These are phyloP conservation scores for Galerucella pusilla DNA, from an alignment of 2,888 invertebrate species.

Conservation along the genomic window DNA sequence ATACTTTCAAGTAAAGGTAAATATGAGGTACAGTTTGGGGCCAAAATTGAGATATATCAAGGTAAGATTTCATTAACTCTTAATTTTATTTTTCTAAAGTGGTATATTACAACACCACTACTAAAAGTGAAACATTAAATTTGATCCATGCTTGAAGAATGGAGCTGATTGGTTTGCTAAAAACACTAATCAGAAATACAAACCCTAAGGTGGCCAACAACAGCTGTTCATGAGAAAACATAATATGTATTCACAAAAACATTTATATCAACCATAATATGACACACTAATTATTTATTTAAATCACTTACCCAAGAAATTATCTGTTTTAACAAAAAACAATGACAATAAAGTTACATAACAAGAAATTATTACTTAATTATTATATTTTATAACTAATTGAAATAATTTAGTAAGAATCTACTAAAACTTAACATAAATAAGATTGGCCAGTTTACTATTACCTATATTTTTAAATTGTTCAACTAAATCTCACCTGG, in stretches of 20 bases:
- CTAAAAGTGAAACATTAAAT: not conserved
- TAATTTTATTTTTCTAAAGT: not conserved
- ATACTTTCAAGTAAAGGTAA: slow-evolving; percentile 15
- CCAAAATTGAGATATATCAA: not conserved
- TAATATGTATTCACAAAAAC: not conserved
- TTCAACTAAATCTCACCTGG: slow-evolving; percentile 67
- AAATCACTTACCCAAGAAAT: not conserved
- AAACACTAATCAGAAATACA: not conserved
- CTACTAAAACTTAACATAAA: not conserved
- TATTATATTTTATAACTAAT: not conserved
- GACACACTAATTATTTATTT: not conserved
- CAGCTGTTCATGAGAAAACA: not conserved
- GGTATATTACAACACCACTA: not conserved
- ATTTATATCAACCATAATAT: not conserved
- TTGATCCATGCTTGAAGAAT: not conserved
- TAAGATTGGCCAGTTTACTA: not conserved
- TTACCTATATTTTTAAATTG: not conserved
- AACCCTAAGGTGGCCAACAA: not conserved
- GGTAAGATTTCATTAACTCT: slow-evolving; percentile 17
- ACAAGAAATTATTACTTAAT: not conserved
- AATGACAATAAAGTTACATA: no score
- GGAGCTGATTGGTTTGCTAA: not conserved
- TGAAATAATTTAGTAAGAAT: not conserved
- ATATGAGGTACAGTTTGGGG: slow-evolving; percentile 6
- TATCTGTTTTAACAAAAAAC: not conserved